phyloP scores from a whole-genome alignment of 2,797 vertebrate species.

The Pseudochirops corinnae region DNA sequence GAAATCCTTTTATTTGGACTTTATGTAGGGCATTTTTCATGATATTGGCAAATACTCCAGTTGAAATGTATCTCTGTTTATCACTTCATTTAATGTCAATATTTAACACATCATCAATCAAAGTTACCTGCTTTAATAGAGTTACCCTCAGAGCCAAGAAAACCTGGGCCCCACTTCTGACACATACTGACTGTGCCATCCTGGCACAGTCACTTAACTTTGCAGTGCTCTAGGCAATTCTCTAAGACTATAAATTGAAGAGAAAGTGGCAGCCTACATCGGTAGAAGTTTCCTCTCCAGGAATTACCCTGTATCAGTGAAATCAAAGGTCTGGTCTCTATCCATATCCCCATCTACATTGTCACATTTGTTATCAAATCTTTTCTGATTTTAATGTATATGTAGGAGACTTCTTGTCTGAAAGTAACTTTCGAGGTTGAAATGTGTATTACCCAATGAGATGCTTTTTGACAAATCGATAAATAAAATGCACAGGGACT shows the following conservation, averaged over 20 bases:
- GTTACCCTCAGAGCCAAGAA: background rate
- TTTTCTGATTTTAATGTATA: background rate
- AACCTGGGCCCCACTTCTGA: background rate
- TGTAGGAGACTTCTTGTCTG: background rate
- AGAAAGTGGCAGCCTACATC: background rate
- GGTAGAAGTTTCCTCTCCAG: background rate
- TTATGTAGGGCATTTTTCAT: background rate
- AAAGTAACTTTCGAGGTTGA: background rate
- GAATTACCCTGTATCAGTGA: background rate
- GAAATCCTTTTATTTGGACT: background rate
- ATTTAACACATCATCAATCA: background rate
- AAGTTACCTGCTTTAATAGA: background rate
- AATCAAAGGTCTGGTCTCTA: background rate
- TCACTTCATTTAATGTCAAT: background rate
- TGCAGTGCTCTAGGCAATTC: background rate
- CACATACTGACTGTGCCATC: background rate
- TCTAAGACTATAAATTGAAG: background rate
- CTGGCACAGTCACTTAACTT: background rate
- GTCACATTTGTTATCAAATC: background rate
- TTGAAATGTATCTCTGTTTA: background rate
- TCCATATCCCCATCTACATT: background rate
- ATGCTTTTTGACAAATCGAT: background rate
- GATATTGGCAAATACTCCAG: background rate
- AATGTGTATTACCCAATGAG: background rate
- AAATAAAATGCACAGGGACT: background rate